Base-by-base conservation (phyloP, 2,888 invertebrate species). In the Oxytorus armatus region DNA sequence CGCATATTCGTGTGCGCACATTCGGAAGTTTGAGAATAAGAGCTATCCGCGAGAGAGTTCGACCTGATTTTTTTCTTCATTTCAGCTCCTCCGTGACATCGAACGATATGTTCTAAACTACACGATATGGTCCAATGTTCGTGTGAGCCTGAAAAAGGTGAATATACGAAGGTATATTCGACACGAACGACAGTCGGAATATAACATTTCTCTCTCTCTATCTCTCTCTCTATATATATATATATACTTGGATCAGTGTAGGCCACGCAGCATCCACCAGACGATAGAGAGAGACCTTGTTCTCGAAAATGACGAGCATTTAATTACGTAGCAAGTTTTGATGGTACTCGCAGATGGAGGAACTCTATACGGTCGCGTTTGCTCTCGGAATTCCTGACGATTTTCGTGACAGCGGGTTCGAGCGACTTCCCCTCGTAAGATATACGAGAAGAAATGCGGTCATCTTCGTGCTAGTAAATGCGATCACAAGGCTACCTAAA, bases 391-490 rank as follows among this genome's bases (percentile, higher is more conserved):
- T 76, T 61, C 76, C 53, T 61, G 11, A 47, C 36, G 70, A 63
- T 77, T 68, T 80, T 80, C 80, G 77, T 77, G 77, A 80, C 68
- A 73, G 77, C 44, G 29, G 11, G 25, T 47, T 25, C 69, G 14
- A n/a, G 55, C 47, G 7, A 47, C 10, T 59, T 49, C 44, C 42
- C 16, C 8, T 42, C 39, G 7, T 72, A 36, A n/a, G 44, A 55
- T 70, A 25, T 21, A 36, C 14, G 8, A 18, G 16, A 70, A 33
- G 36, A 73, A 44, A 42, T 18, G 23, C 39, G 42, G 63, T 18
- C 21, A 66, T 76, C 68, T 80, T 73, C 80, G 77, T 80, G 80
- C 72, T 55, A 55, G 77, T 73, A 80, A 80, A 80, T 61, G 61
- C 25, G 53, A 57, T 47, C 65, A 44, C 14, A 11, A 53, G 42